Percentiles rank a stretch among this genome's conserved stretches.
phyloP scores from a whole-genome alignment of 35 echinoderm and acorn worm genomes.

The Anneissia japonica region DNA sequence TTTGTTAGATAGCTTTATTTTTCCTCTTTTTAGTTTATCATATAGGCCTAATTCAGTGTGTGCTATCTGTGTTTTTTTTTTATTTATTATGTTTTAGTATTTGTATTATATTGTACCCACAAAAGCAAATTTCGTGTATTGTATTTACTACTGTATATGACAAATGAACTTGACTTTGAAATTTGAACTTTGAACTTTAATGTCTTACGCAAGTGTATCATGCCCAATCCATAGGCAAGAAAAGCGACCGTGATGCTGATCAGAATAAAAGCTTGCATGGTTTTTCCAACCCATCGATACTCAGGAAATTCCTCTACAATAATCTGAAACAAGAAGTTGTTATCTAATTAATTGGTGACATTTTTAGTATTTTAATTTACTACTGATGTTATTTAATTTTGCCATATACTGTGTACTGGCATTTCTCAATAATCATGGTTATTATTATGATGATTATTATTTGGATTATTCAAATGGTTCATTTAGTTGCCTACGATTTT shows the following conservation, averaged over 20 bases:
- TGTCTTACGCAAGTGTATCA: conserved; percentile 85
- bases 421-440: too few species aligned
- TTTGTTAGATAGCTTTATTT: too few species aligned
- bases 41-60: too few species aligned
- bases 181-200: not conserved
- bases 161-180: not conserved
- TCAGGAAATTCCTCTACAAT: conserved; percentile 64
- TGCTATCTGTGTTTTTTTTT: too few species aligned
- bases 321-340: conserved; percentile 43
- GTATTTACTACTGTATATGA: not conserved
- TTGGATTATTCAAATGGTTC: too few species aligned
- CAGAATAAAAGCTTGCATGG: conserved; percentile 81
- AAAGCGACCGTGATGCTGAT: conserved; percentile 94
- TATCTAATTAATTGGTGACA: not conserved
- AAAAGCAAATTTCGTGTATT: not conserved
- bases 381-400: too few species aligned
- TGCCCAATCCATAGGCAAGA: conserved; percentile 76
- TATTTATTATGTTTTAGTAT: not conserved
- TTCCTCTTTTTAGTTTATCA: too few species aligned
- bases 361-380: not conserved
- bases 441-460: too few species aligned
- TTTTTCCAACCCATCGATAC: conserved; percentile 75
- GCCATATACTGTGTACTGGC: too few species aligned
- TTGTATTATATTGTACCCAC: not conserved
- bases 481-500: too few species aligned